phyloP scores from a whole-genome alignment of 2,797 vertebrate species.

The Acridotheres tristis region DNA sequence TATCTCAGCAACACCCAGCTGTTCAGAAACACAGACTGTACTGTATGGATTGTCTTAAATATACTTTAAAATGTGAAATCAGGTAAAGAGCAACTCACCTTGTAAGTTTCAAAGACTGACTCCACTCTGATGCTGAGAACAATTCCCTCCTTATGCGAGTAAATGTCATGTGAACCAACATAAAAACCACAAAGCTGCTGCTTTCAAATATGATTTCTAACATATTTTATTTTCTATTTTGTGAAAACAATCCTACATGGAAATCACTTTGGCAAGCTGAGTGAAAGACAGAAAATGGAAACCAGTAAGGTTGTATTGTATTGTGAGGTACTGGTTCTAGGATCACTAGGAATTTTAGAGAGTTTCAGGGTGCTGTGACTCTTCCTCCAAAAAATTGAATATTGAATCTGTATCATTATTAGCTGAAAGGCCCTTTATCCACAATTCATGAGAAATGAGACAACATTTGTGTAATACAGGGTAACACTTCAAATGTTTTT shows the following conservation, averaged over 20 bases:
- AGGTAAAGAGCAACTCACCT: not conserved
- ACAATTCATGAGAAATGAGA: slow-evolving; percentile 17
- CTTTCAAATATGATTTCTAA: not conserved
- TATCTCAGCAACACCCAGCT: not conserved
- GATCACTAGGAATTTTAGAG: not conserved
- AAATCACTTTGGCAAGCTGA: not conserved
- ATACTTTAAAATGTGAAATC: not conserved
- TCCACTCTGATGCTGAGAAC: not conserved
- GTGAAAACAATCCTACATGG: not conserved
- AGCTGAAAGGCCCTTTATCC: not conserved
- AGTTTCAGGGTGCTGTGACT: not conserved
- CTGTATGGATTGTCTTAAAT: fast-evolving
- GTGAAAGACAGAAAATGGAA: not conserved
- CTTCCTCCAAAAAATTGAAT: not conserved
- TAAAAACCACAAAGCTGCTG: not conserved
- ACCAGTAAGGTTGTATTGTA: not conserved
- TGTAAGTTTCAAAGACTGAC: not conserved
- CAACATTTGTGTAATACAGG: slow-evolving; percentile 14
- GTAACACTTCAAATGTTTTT: slow-evolving; percentile 49
- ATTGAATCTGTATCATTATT: not conserved
- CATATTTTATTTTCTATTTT: not conserved
- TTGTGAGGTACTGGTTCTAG: not conserved
- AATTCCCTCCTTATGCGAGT: not conserved
- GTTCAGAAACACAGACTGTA: fast-evolving
- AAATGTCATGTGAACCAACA: not conserved